These are phyloP conservation scores for Chironex yamaguchii DNA, from an alignment of 30 jellyfish, hydroid and myxozoan genomes.

Conservation along the genomic window DNA sequence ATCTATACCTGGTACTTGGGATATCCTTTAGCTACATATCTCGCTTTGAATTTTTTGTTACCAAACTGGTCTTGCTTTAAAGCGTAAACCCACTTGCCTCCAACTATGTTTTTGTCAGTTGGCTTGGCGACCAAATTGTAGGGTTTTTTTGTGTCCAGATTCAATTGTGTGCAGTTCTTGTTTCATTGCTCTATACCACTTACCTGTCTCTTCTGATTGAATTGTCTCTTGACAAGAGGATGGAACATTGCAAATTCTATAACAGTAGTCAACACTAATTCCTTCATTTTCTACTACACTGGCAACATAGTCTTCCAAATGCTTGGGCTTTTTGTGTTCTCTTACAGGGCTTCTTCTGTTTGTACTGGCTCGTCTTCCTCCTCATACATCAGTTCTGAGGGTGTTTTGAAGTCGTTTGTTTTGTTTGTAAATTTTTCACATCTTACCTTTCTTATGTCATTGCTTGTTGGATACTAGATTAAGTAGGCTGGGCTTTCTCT, in stretches of 20 bases:
- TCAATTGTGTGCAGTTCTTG: slow-evolving; percentile 5
- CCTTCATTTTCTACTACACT: too few relatives aligned
- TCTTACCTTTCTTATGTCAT: too few relatives aligned
- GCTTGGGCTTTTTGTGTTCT: too few relatives aligned
- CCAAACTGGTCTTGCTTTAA: slow-evolving; percentile 2
- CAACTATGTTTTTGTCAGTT: slow-evolving; percentile 5
- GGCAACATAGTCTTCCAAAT: too few relatives aligned
- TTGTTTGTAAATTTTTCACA: too few relatives aligned
- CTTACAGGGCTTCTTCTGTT: too few relatives aligned
- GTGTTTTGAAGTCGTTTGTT: too few relatives aligned
- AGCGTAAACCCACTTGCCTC: slow-evolving; percentile 40
- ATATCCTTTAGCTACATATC: slow-evolving; percentile 57
- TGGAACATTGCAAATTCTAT: slow-evolving; percentile 5
- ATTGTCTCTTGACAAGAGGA: slow-evolving; percentile 28
- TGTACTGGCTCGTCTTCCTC: too few relatives aligned
- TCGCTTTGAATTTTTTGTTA: slow-evolving; percentile 21
- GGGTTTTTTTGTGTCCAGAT: slow-evolving; percentile 21
- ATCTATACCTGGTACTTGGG: slow-evolving; percentile 26
- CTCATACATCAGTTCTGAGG: too few relatives aligned
- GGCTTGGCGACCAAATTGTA: neutral
- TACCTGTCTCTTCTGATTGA: slow-evolving; percentile 2
- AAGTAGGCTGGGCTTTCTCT: too few relatives aligned
- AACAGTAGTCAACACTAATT: slow-evolving; percentile 17
- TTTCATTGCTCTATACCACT: slow-evolving; percentile 34
- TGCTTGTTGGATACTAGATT: too few relatives aligned